These are phyloP conservation scores for Patiria pectinifera DNA, from an alignment of 53 echinoderm and acorn worm genomes.

Conservation along the genomic window DNA sequence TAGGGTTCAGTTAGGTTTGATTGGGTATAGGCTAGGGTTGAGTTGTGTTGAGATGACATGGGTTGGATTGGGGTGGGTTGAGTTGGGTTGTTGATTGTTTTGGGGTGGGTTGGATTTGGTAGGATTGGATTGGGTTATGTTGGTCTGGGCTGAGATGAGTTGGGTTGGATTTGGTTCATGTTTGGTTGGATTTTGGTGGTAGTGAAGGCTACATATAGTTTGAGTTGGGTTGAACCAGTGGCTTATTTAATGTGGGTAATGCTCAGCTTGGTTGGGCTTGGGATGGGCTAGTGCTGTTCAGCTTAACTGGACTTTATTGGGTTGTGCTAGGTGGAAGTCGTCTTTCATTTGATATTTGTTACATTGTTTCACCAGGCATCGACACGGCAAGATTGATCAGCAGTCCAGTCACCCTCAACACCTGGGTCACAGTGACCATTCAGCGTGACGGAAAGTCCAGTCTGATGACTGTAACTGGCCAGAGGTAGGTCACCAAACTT, in stretches of 20 bases:
- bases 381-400: conserved; percentile 71
- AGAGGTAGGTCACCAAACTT: conserved; percentile 74
- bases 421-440: conserved; percentile 77
- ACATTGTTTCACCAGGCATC: conserved; percentile 62
- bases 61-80: too few relatives aligned
- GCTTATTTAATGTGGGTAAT: too few relatives aligned
- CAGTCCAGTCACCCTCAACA: conserved; percentile 67
- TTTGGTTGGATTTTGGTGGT: background rate
- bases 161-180: background rate
- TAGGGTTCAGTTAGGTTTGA: too few relatives aligned
- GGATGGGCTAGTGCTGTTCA: too few relatives aligned
- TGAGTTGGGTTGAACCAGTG: too few relatives aligned
- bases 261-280: too few relatives aligned
- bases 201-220: too few relatives aligned
- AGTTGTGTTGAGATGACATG: too few relatives aligned
- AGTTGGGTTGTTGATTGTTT: too few relatives aligned
- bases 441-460: conserved; percentile 66
- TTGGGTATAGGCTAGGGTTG: too few relatives aligned
- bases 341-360: background rate
- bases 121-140: too few relatives aligned
- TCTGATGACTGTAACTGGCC: conserved; percentile 86
- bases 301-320: background rate
- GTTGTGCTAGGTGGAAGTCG: background rate
- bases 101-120: too few relatives aligned
- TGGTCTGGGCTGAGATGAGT: background rate